A percentile compares a stretch with the other conserved stretches of the same genome.
phyloP scores from a whole-genome alignment of 2,113 vertebrate species.

The Chascanopsetta lugubris region DNA sequence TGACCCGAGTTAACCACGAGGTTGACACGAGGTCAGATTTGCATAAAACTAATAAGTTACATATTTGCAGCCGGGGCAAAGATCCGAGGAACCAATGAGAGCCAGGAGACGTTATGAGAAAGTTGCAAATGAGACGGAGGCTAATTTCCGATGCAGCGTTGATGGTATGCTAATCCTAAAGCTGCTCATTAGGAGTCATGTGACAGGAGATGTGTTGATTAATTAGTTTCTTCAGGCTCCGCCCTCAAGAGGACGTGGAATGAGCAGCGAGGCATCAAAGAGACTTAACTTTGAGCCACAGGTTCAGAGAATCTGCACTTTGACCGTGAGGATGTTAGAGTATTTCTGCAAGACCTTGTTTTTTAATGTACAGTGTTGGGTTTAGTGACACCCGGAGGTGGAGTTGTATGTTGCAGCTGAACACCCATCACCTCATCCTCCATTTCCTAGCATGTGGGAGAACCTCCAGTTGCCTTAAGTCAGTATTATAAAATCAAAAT shows the following conservation, averaged over 20 bases:
- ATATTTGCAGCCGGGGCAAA: background rate
- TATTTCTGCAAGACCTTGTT: too few species aligned
- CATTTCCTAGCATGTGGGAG: too few species aligned
- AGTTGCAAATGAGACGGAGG: conserved; percentile 27
- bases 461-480: too few species aligned
- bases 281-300: conserved; percentile 8
- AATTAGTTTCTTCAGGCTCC: conserved; percentile 21
- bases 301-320: conserved; percentile 2
- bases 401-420: too few species aligned
- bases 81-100: background rate
- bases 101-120: conserved; percentile 16
- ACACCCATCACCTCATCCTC: too few species aligned
- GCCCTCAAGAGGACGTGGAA: background rate
- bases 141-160: conserved; percentile 48
- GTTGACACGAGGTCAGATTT: background rate
- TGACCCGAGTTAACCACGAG: background rate
- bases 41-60: background rate
- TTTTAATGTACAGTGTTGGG: too few species aligned
- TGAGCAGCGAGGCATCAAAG: background rate
- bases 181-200: conserved; percentile 62
- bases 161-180: conserved; percentile 51
- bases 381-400: too few species aligned
- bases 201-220: conserved; percentile 47
- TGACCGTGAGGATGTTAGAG: too few species aligned
- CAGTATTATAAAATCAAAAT: too few species aligned